Conservation (phyloP, 2,888 invertebrate species). For the Chrysina gloriosa region DNA sequence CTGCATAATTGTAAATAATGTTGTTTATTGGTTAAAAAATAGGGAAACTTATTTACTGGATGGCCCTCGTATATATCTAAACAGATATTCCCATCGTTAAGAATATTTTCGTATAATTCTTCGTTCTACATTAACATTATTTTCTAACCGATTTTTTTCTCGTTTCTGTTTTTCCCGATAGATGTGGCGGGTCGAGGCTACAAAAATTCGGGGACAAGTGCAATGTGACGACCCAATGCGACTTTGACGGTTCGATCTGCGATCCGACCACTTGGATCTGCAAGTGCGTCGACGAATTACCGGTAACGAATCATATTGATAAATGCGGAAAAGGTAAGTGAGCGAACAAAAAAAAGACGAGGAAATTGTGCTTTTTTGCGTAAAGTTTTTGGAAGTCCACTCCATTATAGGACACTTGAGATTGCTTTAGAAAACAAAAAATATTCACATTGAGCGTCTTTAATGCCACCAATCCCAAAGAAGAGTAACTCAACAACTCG, state of each 20-base stretch:
- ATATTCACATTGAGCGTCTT: too few relatives aligned
- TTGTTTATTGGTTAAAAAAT: too few relatives aligned
- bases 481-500: background rate
- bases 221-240: constrained; percentile 77
- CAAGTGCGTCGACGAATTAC: constrained; percentile 78
- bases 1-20: too few relatives aligned
- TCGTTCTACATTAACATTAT: too few relatives aligned
- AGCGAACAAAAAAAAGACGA: too few relatives aligned
- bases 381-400: too few relatives aligned
- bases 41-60: too few relatives aligned
- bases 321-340: constrained; percentile 87
- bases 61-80: too few relatives aligned
- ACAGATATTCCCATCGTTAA: too few relatives aligned
- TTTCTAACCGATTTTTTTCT: constrained; percentile 28
- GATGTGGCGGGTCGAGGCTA: constrained; percentile 70
- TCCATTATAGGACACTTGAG: too few relatives aligned
- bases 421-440: too few relatives aligned
- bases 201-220: constrained; percentile 84
- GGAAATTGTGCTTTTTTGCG: background rate
- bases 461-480: background rate
- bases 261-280: constrained; percentile 77
- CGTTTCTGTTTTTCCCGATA: constrained; percentile 49
- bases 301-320: constrained; percentile 84
- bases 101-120: too few relatives aligned
- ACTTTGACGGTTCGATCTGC: constrained; percentile 80